These are phyloP conservation scores for Eolophus roseicapilla DNA, from an alignment of 2,113 vertebrate genomes.

Conservation along the genomic window DNA sequence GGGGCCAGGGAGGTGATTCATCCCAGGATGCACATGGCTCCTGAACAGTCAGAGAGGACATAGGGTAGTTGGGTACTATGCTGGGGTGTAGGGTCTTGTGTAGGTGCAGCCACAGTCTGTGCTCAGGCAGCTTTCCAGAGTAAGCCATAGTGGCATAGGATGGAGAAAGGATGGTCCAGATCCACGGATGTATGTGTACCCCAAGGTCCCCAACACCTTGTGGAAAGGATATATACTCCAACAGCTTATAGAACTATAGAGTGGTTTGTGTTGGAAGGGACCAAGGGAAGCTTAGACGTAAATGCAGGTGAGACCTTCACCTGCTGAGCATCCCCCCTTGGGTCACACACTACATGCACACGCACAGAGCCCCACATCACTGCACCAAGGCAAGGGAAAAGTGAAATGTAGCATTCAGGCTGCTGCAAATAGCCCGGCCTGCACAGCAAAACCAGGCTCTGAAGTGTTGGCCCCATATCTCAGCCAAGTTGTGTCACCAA, in stretches of 20 bases:
- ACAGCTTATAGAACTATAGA: neutral
- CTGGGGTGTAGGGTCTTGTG: neutral
- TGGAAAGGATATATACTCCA: neutral
- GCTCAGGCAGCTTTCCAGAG: neutral
- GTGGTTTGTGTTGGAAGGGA: neutral
- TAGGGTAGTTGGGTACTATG: neutral
- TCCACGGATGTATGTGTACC: fast-evolving
- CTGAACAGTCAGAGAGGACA: neutral
- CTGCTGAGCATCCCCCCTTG: neutral
- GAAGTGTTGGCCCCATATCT: fast-evolving
- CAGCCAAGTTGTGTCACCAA: neutral
- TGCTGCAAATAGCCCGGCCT: neutral
- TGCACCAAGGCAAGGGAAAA: neutral
- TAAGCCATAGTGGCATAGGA: neutral
- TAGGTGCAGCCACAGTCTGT: neutral
- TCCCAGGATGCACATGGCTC: neutral
- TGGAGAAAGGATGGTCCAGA: neutral
- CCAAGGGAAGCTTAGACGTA: neutral
- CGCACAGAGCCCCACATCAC: neutral
- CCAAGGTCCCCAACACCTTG: too few species aligned
- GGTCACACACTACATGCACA: fast-evolving
- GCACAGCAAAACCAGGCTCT: neutral
- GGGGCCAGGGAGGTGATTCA: fast-evolving
- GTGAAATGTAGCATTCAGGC: fast-evolving
- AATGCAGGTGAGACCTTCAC: neutral